Evolutionary conservation across 2,888 invertebrate species (phyloP), one percentile per base, ranked within the genome.

Genomic region (Tetragonisca angustula): DNA sequence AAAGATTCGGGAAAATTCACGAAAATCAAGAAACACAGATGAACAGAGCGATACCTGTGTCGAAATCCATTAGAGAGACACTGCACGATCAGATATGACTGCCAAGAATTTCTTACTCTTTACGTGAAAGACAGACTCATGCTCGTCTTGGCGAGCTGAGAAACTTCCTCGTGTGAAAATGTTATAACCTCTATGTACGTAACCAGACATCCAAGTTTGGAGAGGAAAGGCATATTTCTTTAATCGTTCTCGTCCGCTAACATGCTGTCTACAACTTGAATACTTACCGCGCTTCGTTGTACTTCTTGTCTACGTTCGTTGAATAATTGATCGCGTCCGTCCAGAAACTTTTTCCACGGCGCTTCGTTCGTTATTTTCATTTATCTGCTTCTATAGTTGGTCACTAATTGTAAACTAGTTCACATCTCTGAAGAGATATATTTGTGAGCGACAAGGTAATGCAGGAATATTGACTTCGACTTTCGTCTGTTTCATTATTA

Each of bases 51-150:
- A 21, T 79, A 83, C 72, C 78, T 78, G 9, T 59, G 64, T 84
- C 59, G 24, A 24, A 17, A 19, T 84, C 72, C 76, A 76, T 83
- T 24, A 50, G 59, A 56, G 61, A 56, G 52, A 64, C 11, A 50
- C 17, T 62, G 19, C 17, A 62, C 68, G 59, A 70, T 32, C 24
- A 54, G 43, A 73, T 43, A 32, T 32, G 69, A 76, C 65, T 49
- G 61, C n/a, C 27, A 4, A 11, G 64, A 78, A 49, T 15, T 72
- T 80, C 19, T 32, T 17, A 36, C 59, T 59, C 49, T 71, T 56
- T 19, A 15, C 11, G 6, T 9, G 54, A 17, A 11, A 64, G 61
- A 56, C 36, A 52, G 17, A 79, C 68, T 72, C 72, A 78, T 78
- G 76, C 56, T 59, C 78, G 56, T 74, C 21, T 50, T 2, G 36